These are phyloP conservation scores for Meles meles DNA, from an alignment of 2,113 vertebrate genomes.

Conservation along the genomic window DNA sequence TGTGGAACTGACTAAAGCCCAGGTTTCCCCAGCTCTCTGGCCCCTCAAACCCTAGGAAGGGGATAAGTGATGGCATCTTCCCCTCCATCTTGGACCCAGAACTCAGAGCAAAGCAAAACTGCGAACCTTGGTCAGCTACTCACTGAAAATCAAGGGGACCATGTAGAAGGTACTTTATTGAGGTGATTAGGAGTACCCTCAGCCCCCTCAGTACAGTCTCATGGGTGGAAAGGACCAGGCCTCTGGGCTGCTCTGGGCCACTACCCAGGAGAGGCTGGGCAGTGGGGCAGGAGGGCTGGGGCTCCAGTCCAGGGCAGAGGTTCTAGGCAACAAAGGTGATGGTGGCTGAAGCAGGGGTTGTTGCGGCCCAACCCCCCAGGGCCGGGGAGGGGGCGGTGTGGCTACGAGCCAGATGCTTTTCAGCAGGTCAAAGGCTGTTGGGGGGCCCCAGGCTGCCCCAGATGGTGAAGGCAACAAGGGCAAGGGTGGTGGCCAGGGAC, in stretches of 20 bases:
- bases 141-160: constrained; percentile 28
- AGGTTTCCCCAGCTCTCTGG: neutral
- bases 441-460: neutral
- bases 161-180: constrained; percentile 62
- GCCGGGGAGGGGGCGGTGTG: neutral
- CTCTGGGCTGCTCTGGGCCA: constrained; percentile 77
- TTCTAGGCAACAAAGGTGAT: constrained; percentile 75
- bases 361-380: neutral
- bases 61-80: neutral
- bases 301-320: constrained; percentile 77
- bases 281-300: constrained; percentile 13
- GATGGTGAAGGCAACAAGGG: constrained; percentile 33
- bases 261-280: constrained; percentile 57
- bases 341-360: constrained; percentile 40
- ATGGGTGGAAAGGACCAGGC: constrained; percentile 88
- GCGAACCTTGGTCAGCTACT: neutral
- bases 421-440: constrained; percentile 76
- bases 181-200: neutral
- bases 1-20: neutral
- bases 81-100: neutral
- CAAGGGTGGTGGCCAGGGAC: neutral
- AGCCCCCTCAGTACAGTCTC: constrained; percentile 82
- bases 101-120: constrained; percentile 28
- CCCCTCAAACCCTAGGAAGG: neutral
- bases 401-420: constrained; percentile 75